Evolutionary conservation across 1,140 invertebrate genomes (phyloP).

Genomic region (Phenacoccus solenopsis): DNA sequence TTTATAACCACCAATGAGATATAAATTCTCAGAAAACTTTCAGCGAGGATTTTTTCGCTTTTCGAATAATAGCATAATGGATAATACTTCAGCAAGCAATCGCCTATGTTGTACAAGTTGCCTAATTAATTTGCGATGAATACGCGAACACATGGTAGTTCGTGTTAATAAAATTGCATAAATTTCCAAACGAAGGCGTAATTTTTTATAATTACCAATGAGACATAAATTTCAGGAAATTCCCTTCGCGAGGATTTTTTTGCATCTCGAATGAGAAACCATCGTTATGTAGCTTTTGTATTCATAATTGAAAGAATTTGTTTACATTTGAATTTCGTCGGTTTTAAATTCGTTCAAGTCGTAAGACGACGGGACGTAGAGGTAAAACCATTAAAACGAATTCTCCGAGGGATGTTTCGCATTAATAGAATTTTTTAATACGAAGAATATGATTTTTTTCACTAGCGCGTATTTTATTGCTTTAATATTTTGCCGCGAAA

Average conservation of each 20-base stretch:
- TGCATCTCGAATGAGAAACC: too few species aligned
- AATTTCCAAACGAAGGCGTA: neutral
- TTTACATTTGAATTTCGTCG: neutral
- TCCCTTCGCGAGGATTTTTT: too few species aligned
- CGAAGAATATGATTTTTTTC: neutral
- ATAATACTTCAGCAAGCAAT: too few species aligned
- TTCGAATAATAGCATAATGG: too few species aligned
- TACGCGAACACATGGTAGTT: too few species aligned
- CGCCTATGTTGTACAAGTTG: too few species aligned
- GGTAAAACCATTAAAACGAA: neutral
- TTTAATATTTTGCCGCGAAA: neutral
- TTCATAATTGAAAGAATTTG: neutral
- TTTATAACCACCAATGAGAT: neutral
- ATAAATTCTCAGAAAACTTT: too few species aligned
- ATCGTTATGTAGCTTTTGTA: too few species aligned
- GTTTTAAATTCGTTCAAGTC: neutral
- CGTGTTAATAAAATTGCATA: too few species aligned
- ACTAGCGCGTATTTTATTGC: neutral
- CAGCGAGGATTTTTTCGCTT: too few species aligned
- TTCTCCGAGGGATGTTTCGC: neutral
- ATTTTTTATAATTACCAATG: neutral
- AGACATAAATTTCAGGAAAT: too few species aligned
- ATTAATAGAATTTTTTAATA: slow-evolving; percentile 1
- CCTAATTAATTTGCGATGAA: too few species aligned
- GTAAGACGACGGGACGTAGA: neutral